Base-by-base conservation (phyloP, 2,888 invertebrate genomes). In the Ormyrus thymus region DNA sequence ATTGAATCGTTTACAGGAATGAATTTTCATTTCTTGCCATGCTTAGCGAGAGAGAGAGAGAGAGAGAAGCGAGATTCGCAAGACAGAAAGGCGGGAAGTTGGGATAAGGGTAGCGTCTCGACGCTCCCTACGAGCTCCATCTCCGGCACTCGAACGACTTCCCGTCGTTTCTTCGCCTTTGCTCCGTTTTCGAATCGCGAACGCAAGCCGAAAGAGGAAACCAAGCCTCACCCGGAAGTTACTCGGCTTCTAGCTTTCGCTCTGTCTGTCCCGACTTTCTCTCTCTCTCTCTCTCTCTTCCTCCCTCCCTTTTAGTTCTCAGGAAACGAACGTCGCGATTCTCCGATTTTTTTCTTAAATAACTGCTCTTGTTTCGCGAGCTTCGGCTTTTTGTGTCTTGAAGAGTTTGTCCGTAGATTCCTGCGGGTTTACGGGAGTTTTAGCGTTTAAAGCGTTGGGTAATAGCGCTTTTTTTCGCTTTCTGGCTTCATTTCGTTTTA, bases 131-230 rank as follows among this genome's bases (percentile, higher is more conserved):
- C 80, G 77, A 81, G 80, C 81, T 79, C 83, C 85, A 84, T 85
- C 84, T 85, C 85, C 86, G 76, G 84, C 77, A 82, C 75, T 73
- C 80, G 68, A 84, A 84, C 82, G 81, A 83, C 82, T 84, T 85
- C 83, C 84, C 81, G 80, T 82, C 80, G 77, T 83, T 82, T 80
- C 78, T 80, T 77, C 74, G 72, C 77, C 51, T 73, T 45, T 61
- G 45, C 53, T 11, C 51, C 56, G 64, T 76, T 82, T 81, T 81
- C 69, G 71, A 82, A 82, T 83, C 80, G 76, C 64, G 70, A 69
- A 76, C 75, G 48, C 74, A 66, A 43, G 56, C n/a, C 43, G 8
- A 13, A 11, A 53, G 68, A 70, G 69, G 65, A 78, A 81, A 74
- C 78, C 76, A 61, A 77, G 79, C 82, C 81, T 76, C 4, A 29